Conservation (phyloP, 2,113 vertebrate species). For the Larimichthys crocea region DNA sequence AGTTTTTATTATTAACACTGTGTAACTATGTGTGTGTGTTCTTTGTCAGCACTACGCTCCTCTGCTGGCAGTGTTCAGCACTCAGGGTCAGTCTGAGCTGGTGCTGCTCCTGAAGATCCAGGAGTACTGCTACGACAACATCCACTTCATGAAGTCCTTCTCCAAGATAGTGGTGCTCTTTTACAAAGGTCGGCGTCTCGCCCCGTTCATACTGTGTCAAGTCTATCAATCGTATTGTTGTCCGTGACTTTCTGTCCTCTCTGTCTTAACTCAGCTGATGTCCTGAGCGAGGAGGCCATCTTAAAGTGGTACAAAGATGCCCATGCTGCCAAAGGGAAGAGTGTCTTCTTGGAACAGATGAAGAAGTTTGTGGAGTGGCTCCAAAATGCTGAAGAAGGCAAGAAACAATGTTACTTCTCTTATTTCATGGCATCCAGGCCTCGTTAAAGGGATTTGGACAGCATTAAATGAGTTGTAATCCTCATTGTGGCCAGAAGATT, state of each 20-base stretch:
- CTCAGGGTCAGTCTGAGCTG: constrained; percentile 92
- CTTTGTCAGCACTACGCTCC: constrained; percentile 90
- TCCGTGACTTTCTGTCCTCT: background rate
- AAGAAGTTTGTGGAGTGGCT: constrained; percentile 96
- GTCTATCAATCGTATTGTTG: background rate
- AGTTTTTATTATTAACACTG: background rate
- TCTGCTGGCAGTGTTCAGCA: constrained; percentile 92
- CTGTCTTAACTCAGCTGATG: constrained; percentile 85
- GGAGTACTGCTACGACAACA: constrained; percentile 95
- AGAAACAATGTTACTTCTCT: constrained; percentile 51
- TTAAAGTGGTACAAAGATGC: constrained; percentile 94
- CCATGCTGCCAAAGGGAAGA: constrained; percentile 92
- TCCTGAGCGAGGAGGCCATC: constrained; percentile 93
- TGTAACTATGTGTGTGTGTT: background rate
- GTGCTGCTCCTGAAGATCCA: constrained; percentile 93
- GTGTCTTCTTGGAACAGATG: constrained; percentile 95
- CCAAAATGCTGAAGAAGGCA: constrained; percentile 93
- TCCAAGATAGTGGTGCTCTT: constrained; percentile 97
- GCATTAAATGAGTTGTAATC: background rate
- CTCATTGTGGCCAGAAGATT: constrained; percentile 1
- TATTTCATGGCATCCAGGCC: background rate
- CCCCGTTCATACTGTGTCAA: background rate
- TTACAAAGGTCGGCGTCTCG: constrained; percentile 87
- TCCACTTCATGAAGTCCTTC: constrained; percentile 97
- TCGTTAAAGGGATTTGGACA: background rate